Evolutionary conservation across 2,113 vertebrate species (phyloP).

Genomic region (Amia ocellicauda): DNA sequence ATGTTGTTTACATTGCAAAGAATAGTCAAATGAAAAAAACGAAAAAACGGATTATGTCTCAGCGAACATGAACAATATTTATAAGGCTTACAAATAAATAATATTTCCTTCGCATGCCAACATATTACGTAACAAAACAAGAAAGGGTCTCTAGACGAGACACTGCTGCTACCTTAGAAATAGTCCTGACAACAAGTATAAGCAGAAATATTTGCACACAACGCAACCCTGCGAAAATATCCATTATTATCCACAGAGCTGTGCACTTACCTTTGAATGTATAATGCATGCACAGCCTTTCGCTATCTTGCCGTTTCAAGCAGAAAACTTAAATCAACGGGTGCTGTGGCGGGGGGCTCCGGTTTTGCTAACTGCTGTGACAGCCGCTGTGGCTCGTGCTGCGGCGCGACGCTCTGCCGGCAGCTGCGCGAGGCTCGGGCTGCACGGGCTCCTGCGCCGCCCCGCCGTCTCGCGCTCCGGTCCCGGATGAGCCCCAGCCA

Average conservation of each 20-base stretch:
- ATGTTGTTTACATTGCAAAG: too few relatives aligned
- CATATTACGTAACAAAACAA: constrained; percentile 4
- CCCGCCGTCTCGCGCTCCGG: constrained; percentile 63
- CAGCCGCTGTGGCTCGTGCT: constrained; percentile 26
- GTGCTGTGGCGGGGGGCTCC: neutral
- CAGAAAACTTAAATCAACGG: constrained; percentile 24
- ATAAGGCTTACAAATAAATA: too few relatives aligned
- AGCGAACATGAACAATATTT: too few relatives aligned
- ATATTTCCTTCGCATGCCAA: neutral
- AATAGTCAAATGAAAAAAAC: too few relatives aligned
- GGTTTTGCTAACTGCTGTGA: too few relatives aligned
- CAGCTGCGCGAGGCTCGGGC: constrained; percentile 29
- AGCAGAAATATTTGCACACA: too few relatives aligned
- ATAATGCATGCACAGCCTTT: constrained; percentile 32
- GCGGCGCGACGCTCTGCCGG: constrained; percentile 46
- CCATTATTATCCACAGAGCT: constrained; percentile 1
- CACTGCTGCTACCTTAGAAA: too few relatives aligned
- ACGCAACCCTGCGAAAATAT: neutral
- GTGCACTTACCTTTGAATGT: constrained; percentile 58
- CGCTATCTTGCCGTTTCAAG: constrained; percentile 33
- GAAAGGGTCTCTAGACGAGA: too few relatives aligned
- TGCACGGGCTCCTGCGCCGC: constrained; percentile 10
- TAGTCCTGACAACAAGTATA: too few relatives aligned
- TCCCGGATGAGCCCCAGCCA: constrained; percentile 37
- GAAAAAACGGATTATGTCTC: too few relatives aligned